These are phyloP conservation scores for Crocuta crocuta DNA, from an alignment of 2,113 vertebrate species.

Conservation along the genomic window DNA sequence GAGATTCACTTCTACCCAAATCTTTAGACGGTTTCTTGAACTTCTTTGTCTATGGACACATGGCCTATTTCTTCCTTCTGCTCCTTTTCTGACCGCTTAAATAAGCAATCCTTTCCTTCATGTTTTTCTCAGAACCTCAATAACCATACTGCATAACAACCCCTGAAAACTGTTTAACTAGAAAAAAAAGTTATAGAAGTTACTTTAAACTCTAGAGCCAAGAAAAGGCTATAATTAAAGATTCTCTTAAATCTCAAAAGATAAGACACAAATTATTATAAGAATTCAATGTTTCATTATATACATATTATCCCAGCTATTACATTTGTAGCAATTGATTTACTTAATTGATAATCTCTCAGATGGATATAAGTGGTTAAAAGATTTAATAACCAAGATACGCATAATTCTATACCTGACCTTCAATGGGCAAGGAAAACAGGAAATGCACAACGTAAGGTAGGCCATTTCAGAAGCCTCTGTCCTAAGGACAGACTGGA, in stretches of 20 bases:
- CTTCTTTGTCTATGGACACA: not conserved
- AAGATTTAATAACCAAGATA: not conserved
- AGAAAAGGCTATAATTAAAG: not conserved
- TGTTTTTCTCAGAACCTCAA: not conserved
- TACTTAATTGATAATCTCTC: not conserved
- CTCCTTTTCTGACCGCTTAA: not conserved
- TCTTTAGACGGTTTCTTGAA: not conserved
- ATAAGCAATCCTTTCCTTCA: not conserved
- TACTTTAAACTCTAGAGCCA: not conserved
- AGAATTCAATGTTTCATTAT: constrained; percentile 27
- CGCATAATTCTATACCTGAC: not conserved
- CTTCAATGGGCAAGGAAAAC: not conserved
- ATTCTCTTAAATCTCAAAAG: constrained; percentile 23
- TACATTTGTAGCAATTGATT: not conserved
- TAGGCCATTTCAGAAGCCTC: not conserved
- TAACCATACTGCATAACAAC: not conserved
- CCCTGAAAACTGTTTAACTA: not conserved
- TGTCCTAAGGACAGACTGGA: not conserved
- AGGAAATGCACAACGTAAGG: not conserved
- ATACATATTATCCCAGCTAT: not conserved
- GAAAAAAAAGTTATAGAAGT: not conserved
- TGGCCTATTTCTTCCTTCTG: not conserved
- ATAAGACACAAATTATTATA: not conserved
- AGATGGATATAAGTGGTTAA: not conserved
- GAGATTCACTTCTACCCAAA: not conserved